phyloP scores from a whole-genome alignment of 2,888 invertebrate genomes.

The Agonum fuliginosum region DNA sequence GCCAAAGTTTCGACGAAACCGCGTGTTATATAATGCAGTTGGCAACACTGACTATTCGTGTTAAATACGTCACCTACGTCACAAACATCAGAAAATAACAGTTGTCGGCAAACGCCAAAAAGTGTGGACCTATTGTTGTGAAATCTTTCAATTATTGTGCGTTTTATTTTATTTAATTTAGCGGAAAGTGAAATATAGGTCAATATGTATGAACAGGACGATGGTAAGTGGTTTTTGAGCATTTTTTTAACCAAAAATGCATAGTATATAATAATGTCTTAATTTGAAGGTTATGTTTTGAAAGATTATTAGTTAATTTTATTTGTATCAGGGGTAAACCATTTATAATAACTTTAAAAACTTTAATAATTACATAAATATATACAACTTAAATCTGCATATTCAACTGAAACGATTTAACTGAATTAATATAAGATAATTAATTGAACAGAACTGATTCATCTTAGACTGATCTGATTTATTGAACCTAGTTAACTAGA shows the following conservation, averaged over 20 bases:
- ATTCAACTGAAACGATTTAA: no score
- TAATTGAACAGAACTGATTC: no score
- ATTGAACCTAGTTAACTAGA: no score
- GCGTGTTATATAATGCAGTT: background rate
- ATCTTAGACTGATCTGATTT: no score
- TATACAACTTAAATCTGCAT: no score
- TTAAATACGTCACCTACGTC: background rate
- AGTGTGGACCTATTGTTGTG: background rate
- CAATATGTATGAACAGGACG: conserved; percentile 53
- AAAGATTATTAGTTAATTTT: no score
- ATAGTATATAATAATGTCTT: background rate
- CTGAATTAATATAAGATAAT: no score
- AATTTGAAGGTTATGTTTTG: no score
- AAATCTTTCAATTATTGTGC: no score
- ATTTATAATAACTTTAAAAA: no score
- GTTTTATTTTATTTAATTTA: background rate
- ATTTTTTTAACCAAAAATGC: background rate
- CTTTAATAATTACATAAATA: no score
- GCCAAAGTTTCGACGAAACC: background rate
- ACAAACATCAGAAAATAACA: background rate
- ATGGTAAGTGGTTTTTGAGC: conserved; percentile 53
- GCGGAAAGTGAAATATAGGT: background rate
- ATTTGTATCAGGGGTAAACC: no score
- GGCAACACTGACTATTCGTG: background rate
- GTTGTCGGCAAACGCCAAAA: background rate